Base-by-base conservation (phyloP, 2,113 vertebrate genomes). In the Datnioides undecimradiatus region DNA sequence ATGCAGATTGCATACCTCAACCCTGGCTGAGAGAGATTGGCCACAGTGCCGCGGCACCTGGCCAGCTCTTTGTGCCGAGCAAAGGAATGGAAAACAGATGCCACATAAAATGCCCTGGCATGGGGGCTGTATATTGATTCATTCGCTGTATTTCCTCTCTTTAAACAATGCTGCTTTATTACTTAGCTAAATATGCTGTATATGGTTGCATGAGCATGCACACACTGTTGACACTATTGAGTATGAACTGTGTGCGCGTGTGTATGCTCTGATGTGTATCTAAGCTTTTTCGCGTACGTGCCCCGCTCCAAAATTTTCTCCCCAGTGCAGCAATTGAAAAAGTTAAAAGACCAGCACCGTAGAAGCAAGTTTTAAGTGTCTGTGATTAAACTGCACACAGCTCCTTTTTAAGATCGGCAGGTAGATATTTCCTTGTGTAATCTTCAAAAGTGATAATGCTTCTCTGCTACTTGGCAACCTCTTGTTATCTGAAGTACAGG, bases 51-150 rank as follows among this genome's bases (percentile, higher is more conserved):
- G 58, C 73, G 91, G 93, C 90, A 82, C 33, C 62, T 27, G 49
- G 90, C 94, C 94, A 94, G 88, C 67, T 84, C 88, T 93, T 88
- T 91, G 89, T 93, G 91, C 91, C 83, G 75, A 91, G 90, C 88
- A 90, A 89, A 91, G 90, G 85, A 94, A 92, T 84, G 81, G 87
- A 92, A 94, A 94, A 91, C 93, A 95, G 94, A 93, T 92, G 94
- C 91, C 90, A 92, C 91, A 94, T 93, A 93, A 94, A 95, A 94
- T 91, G 93, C 88, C 76, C 90, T 91, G 90, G 91, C 88, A 87
- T 84, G 88, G 85, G 75, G 72, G 83, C 81, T 74, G 82, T 87
- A 82, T 93, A 91, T 93, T 91, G 90, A 94, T 93, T 93, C 88
- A 91, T 93, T 92, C 87, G 89, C 88, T 91, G 88, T 90, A 88